phyloP scores from a whole-genome alignment of 2,113 vertebrate genomes.

The Sinocyclocheilus anophthalmus region DNA sequence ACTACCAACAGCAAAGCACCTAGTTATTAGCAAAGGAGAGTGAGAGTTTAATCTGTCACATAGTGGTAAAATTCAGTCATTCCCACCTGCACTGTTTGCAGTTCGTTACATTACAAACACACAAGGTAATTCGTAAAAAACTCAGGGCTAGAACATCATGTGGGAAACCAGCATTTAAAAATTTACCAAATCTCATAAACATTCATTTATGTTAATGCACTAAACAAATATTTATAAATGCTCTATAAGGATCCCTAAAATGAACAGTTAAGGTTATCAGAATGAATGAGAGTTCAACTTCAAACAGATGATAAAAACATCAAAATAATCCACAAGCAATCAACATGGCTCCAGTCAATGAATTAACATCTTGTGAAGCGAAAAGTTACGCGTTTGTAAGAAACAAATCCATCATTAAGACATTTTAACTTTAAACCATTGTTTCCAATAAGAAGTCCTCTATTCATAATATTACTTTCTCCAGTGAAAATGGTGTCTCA shows the following conservation, averaged over 20 bases:
- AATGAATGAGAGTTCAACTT: no score
- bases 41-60: background rate
- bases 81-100: background rate
- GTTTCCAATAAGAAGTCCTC: background rate
- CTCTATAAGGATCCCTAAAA: no score
- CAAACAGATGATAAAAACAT: no score
- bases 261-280: no score
- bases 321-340: background rate
- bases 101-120: background rate
- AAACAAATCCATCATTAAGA: background rate
- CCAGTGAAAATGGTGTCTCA: background rate
- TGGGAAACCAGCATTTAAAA: background rate
- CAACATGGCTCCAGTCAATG: background rate
- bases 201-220: background rate
- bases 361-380: background rate
- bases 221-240: background rate
- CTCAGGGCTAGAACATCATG: background rate
- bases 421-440: no score
- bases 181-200: background rate
- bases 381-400: background rate
- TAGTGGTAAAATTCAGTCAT: background rate
- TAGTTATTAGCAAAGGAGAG: conserved; percentile 56
- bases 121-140: background rate
- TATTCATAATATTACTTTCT: background rate
- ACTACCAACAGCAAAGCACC: conserved; percentile 94